Evolutionary conservation across 2,113 vertebrate genomes (phyloP), one percentile per base, ranked within the genome.

Genomic region (Zapornia atra): DNA sequence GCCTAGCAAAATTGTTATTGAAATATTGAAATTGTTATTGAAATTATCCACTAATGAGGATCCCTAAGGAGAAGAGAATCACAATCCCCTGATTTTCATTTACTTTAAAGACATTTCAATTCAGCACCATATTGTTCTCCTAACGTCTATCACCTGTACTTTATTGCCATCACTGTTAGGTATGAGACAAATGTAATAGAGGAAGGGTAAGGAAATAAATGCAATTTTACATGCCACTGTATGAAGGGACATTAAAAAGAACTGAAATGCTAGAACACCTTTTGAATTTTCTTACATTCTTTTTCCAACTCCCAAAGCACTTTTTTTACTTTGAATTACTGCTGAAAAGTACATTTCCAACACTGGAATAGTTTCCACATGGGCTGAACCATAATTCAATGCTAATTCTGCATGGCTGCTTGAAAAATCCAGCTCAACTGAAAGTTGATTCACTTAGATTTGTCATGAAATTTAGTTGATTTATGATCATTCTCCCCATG

Each of bases 381-480:
- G 14, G 44, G 18, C n/a, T 70, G 22, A 70, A 50, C 28, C 9
- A 40, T 22, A 72, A 21, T 46, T 61, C 65, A 88, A 11, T 48
- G 19, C 25, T 20, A 65, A 40, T 40, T 50, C 10, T 11, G 28
- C 21, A 50, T 20, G 13, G 6, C 31, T 65, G 5, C 16, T 59
- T 51, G 24, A 73, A 73, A 57, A 13, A 34, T 9, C 34, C 11
- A 34, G n/a, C 5, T 84, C 17, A 84, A 31, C 17, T 56, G 34
- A 56, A 83, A 83, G 4, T 25, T 65, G 4, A 5, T 40, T 11
- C 11, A 51, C 5, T n/a, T 48, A 33, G 4, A 54, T 1, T 0
- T 25, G 20, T 59, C 42, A 48, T 15, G 26, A 86, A 64, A n/a
- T 26, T 2, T 34, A 24, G 9, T 44, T 28, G 8, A 75, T 65